phyloP scores from a whole-genome alignment of 1,140 invertebrate species.

The Temnothorax curvispinosus region DNA sequence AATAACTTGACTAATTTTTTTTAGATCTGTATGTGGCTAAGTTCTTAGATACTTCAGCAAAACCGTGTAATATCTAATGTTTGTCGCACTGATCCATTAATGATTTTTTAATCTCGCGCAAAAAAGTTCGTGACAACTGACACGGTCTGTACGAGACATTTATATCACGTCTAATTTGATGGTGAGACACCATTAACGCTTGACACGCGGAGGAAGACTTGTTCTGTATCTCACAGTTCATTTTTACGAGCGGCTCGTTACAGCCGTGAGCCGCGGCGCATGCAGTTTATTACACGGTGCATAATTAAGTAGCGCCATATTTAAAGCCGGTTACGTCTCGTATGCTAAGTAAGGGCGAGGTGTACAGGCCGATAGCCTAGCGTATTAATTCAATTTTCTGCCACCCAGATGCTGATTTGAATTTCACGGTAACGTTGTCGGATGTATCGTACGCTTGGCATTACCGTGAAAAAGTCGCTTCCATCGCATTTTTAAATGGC shows the following conservation, averaged over 20 bases:
- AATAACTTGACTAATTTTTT: background rate
- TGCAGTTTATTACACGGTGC: constrained; percentile 47
- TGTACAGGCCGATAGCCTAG: constrained; percentile 31
- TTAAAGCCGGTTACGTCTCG: constrained; percentile 42
- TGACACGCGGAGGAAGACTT: constrained; percentile 12
- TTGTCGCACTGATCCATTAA: background rate
- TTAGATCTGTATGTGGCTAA: background rate
- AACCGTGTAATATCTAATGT: background rate
- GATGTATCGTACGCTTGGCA: background rate
- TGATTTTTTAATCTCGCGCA: background rate
- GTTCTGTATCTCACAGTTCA: constrained; percentile 37
- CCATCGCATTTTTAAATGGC: constrained; percentile 11
- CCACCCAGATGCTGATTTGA: constrained; percentile 21
- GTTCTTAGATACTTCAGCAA: too few relatives aligned
- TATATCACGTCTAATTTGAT: constrained; percentile 32
- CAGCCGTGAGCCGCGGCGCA: constrained; percentile 27
- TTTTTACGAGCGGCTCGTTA: constrained; percentile 49
- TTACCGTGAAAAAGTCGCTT: background rate
- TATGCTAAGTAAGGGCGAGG: constrained; percentile 48
- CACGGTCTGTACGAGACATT: background rate
- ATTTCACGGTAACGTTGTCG: constrained; percentile 1
- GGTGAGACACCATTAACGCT: constrained; percentile 6
- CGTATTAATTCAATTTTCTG: constrained; percentile 48
- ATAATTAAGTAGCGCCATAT: constrained; percentile 53
- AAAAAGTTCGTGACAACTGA: background rate